Evolutionary conservation across 2,888 invertebrate genomes (phyloP).

Genomic region (Plebejus melissa): DNA sequence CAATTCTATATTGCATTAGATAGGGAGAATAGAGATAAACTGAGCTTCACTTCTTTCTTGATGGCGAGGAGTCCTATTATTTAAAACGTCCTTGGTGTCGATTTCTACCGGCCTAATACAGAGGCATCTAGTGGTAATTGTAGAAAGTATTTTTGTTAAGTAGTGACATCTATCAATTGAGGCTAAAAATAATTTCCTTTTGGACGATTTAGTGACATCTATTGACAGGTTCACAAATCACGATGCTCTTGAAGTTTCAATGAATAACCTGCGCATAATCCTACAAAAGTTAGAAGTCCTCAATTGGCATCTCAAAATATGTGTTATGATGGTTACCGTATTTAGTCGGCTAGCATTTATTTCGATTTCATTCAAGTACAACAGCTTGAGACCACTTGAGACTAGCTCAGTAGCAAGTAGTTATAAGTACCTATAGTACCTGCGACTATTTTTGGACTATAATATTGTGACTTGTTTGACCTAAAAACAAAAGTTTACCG

Average conservation of each 20-base stretch:
- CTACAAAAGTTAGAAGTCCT: background rate
- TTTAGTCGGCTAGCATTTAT: conserved; percentile 13
- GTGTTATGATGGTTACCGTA: background rate
- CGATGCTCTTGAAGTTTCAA: background rate
- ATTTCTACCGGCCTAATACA: background rate
- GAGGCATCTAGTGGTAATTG: background rate
- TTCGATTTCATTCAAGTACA: conserved; percentile 20
- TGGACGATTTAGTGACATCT: conserved; percentile 18
- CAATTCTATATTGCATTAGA: too few relatives aligned
- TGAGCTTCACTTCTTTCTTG: too few relatives aligned
- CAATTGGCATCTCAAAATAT: background rate
- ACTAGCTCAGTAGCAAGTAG: conserved; percentile 15
- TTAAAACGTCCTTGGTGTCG: background rate
- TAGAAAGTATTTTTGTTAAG: background rate
- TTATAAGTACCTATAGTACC: background rate
- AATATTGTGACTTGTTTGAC: conserved; percentile 13
- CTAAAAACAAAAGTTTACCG: conserved; percentile 11
- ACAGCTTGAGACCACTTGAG: background rate
- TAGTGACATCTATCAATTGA: conserved; percentile 5
- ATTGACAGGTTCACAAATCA: background rate
- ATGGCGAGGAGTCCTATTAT: too few relatives aligned
- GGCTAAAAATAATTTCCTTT: background rate
- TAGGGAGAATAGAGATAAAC: too few relatives aligned
- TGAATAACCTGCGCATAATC: conserved; percentile 25
- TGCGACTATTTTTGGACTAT: conserved; percentile 14